Base-by-base conservation (phyloP, 2,113 vertebrate genomes). In the Callaeas wilsoni region DNA sequence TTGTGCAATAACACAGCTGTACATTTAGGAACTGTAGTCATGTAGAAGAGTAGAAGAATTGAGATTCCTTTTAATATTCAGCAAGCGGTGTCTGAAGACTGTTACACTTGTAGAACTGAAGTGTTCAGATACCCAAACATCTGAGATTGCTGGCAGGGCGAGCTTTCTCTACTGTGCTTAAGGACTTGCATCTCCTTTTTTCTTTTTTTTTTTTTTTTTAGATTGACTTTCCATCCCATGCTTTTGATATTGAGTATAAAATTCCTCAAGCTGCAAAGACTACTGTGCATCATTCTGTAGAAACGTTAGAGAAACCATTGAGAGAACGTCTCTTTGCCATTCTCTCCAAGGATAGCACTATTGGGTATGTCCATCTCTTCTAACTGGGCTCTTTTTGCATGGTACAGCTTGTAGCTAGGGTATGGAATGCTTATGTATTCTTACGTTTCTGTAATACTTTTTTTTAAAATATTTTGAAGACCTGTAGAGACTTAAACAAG, bases 171-270 rank as follows among this genome's bases (percentile, higher is more conserved):
- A 5, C 6, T 79, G 22, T 64, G 83, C 55, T 69, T 76, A 26
- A 59, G 50, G 46, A 81, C 52, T 56, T 67, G 29, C 4, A 18
- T 79, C 4, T 53, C 39, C 23, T 41, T 17, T 7, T 60, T 26
- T n/a, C 26, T 85, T 37, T 16, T 12, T 95, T 32, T 13, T 32
- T 12, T 83, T 63, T 80, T 91, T 60, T 93, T 19, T n/a, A 99
- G 99, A 98, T 99, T 97, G 99, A 99, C 78, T 99, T 99, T 50
- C 99, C 99, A 59, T 98, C 94, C 71, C 98, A 98, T 44, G 18
- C 97, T 15, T 97, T 98, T 96, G 98, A 99, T 71, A 98, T 99
- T 93, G 96, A 99, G 75, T 99, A 99, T 84, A 98, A 98, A 83
- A 98, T 97, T 87, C 99, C 99, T 70, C 97, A 98, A 71, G 97